Base-by-base conservation (phyloP, 2,797 vertebrate species). In the Chaetophractus vellerosus region DNA sequence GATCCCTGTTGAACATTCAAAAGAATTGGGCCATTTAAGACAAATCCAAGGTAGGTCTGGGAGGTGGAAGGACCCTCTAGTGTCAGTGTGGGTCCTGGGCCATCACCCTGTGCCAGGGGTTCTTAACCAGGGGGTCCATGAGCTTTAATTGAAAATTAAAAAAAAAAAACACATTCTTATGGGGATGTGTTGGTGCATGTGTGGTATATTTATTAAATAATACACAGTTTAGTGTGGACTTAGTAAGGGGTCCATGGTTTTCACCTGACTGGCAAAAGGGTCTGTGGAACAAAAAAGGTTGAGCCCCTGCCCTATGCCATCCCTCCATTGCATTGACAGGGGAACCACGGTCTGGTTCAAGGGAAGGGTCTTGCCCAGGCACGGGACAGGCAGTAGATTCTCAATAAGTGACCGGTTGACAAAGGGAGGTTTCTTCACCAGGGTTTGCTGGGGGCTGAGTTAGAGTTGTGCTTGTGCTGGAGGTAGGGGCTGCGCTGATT, bases 401-500 rank as follows among this genome's bases (percentile, higher is more conserved):
- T 75, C 57, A 72, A 18, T 12, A 26, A 52, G 45, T 18, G 24
- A 74, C 6, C 18, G 41, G 28, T 59, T 7, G 48, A 69, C 33
- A 11, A 16, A n/a, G 16, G 31, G 33, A 33, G 6, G 3, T 14
- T 66, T 61, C 28, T 15, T 45, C 16, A 26, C 79, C 26, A 0
- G 36, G 4, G 18, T 33, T 19, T 50, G 0, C 19, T 0, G 50
- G 63, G 63, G 61, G 12, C 33, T 36, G 45, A 26, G 55, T 5
- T 1, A 4, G 1, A 1, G 14, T 3, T 59, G 57, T 6, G n/a
- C 41, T 9, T 18, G 52, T 9, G 21, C 50, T 69, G 64, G 16
- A 63, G 21, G 16, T 0, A 3, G 23, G 0, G 48, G 36, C 6
- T 1, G 4, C 5, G 0, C 31, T 38, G 15, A 18, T 28, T 14